These are phyloP conservation scores for Thalassaphorura encarpata DNA, from an alignment of 1,140 invertebrate species.

Conservation along the genomic window DNA sequence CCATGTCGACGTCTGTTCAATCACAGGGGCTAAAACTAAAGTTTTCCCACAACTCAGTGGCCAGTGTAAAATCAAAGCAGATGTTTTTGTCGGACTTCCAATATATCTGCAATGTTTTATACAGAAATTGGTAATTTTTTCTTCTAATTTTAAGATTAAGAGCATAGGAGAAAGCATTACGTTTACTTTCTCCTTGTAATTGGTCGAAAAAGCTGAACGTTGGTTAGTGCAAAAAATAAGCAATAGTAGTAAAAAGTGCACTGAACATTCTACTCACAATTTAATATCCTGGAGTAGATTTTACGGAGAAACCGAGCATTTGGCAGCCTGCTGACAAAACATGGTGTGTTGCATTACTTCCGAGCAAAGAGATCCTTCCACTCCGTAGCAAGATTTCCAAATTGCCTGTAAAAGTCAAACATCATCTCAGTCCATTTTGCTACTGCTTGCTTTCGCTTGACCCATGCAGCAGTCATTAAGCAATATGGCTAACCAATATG, in stretches of 20 bases:
- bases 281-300: conserved; percentile 53
- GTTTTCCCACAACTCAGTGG: conserved; percentile 63
- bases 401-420: conserved; percentile 28
- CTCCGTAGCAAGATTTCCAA: conserved; percentile 42
- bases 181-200: no score
- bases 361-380: conserved; percentile 47
- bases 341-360: conserved; percentile 56
- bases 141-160: no score
- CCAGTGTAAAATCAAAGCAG: conserved; percentile 66
- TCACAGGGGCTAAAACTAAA: conserved; percentile 44
- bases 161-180: no score
- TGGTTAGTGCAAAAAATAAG: no score
- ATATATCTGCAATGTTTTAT: conserved; percentile 53
- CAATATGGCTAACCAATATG: no score
- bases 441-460: no score
- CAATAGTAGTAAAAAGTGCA: no score
- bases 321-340: conserved; percentile 53
- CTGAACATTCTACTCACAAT: conserved; percentile 47
- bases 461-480: no score
- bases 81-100: conserved; percentile 43
- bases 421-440: no score
- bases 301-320: conserved; percentile 51
- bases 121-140: not conserved
- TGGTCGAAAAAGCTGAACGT: no score
- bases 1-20: conserved; percentile 54